Conservation (phyloP, 2,113 vertebrate species). For the Hippocampus barbouri region DNA sequence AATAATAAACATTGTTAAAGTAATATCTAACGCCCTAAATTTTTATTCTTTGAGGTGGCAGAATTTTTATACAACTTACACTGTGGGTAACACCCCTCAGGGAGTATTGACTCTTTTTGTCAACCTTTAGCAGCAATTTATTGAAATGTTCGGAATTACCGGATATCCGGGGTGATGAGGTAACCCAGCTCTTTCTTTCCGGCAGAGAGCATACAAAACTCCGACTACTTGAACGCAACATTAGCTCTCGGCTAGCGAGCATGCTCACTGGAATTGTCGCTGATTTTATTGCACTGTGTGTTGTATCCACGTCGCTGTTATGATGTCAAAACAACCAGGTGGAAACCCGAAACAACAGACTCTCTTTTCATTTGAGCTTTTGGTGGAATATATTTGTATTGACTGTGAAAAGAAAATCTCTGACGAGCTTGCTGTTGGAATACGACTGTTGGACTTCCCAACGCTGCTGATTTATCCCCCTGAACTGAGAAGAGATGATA, state of each 20-base stretch:
- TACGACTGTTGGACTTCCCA: constrained; percentile 83
- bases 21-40: neutral
- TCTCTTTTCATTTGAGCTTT: constrained; percentile 79
- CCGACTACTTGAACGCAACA: neutral
- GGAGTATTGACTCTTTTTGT: no score
- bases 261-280: neutral
- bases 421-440: constrained; percentile 69
- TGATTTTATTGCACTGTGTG: neutral
- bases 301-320: neutral
- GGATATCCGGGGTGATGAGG: neutral
- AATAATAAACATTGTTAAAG: neutral
- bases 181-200: neutral
- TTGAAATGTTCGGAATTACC: no score
- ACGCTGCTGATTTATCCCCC: constrained; percentile 76
- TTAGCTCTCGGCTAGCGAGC: neutral
- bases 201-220: neutral
- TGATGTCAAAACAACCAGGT: constrained; percentile 35
- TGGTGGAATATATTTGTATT: constrained; percentile 76
- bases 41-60: neutral
- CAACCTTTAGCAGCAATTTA: no score
- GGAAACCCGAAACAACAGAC: constrained; percentile 40
- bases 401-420: constrained; percentile 27
- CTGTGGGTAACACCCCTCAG: no score
- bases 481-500: neutral
- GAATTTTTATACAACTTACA: neutral